These are phyloP conservation scores for Protaetia brevitarsis DNA, from an alignment of 1,140 invertebrate genomes.

Conservation along the genomic window DNA sequence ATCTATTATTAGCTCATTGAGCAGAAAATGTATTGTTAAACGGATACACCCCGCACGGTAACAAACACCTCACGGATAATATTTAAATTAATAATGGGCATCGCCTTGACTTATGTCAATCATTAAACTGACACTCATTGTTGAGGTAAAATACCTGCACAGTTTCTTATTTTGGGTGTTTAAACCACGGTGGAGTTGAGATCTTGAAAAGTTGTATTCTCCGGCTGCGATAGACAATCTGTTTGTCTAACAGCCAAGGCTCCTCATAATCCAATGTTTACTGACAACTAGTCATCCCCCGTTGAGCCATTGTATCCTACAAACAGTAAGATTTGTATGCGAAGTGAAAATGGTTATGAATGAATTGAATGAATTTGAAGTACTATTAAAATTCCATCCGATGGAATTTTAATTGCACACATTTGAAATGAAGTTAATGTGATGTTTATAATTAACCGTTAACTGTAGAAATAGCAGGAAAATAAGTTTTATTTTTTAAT, in stretches of 20 bases:
- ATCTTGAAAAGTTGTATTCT: slow-evolving; percentile 15
- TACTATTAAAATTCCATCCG: neutral
- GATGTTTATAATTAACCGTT: neutral
- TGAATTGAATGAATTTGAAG: neutral
- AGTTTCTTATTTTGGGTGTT: neutral
- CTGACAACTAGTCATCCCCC: slow-evolving; percentile 6
- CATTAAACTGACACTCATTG: slow-evolving; percentile 11
- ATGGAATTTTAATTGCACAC: neutral
- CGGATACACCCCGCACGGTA: neutral
- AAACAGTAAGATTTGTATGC: neutral
- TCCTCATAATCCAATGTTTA: slow-evolving; percentile 15
- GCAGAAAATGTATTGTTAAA: neutral
- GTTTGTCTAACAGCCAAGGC: slow-evolving; percentile 3
- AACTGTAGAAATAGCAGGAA: too few species aligned
- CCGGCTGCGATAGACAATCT: neutral
- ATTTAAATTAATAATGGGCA: slow-evolving; percentile 12
- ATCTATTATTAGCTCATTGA: too few species aligned
- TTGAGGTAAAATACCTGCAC: neutral
- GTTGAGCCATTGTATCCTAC: neutral
- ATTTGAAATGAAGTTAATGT: neutral
- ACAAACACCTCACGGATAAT: slow-evolving; percentile 9
- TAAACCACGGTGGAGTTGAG: neutral
- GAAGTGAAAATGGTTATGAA: neutral
- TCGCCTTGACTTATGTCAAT: slow-evolving; percentile 8
- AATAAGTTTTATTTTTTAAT: too few species aligned